Conservation (phyloP, 2,888 invertebrate genomes). For the Chelonus formosanus region DNA sequence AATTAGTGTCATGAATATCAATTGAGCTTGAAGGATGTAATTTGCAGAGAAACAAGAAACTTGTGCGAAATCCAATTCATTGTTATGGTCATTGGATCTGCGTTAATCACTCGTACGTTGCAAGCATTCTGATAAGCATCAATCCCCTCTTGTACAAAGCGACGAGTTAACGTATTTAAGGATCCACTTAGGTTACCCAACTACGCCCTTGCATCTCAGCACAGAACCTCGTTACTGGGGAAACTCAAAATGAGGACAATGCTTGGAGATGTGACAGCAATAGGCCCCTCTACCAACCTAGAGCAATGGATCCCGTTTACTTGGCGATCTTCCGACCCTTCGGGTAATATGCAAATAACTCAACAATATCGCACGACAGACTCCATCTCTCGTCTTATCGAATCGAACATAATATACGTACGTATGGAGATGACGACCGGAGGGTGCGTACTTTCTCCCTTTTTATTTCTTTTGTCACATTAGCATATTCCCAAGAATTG, state of each 20-base stretch:
- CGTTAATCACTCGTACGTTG: conserved; percentile 35
- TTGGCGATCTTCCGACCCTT: conserved; percentile 39
- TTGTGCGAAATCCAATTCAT: conserved; percentile 30
- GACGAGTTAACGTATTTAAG: conserved; percentile 33
- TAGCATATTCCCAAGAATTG: conserved; percentile 31
- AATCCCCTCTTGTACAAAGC: conserved; percentile 14
- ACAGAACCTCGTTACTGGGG: conserved; percentile 15
- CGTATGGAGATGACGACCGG: conserved; percentile 26
- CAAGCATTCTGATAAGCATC: conserved; percentile 25
- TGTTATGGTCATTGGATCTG: conserved; percentile 35
- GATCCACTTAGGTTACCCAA: conserved; percentile 30
- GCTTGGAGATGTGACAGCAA: conserved; percentile 19
- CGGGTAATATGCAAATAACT: conserved; percentile 42
- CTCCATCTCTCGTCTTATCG: conserved; percentile 39
- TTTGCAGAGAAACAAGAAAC: conserved; percentile 10
- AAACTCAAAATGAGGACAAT: conserved; percentile 18
- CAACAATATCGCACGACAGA: conserved; percentile 40
- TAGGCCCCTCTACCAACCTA: neutral
- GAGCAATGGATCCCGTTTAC: conserved; percentile 31
- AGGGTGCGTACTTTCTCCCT: conserved; percentile 16
- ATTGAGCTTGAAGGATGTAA: conserved; percentile 18
- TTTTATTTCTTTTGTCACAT: conserved; percentile 17
- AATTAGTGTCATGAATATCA: conserved; percentile 1
- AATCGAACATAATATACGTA: conserved; percentile 40
- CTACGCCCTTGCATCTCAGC: neutral